Base-by-base conservation (phyloP, 2,113 vertebrate genomes). In the Gasterosteus nipponicus region DNA sequence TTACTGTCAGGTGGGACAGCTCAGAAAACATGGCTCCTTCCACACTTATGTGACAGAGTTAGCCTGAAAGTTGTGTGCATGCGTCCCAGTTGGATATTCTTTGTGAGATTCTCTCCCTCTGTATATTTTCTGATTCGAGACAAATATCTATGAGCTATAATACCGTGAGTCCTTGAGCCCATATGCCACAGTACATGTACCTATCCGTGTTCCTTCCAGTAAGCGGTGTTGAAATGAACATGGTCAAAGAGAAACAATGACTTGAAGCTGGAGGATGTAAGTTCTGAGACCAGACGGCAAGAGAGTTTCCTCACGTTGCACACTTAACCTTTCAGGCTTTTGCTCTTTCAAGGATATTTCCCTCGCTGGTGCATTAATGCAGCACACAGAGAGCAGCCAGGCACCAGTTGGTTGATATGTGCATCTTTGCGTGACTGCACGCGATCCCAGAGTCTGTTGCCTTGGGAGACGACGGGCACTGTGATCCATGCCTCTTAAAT, bases 281-380 rank as follows among this genome's bases (percentile, higher is more conserved):
- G 19, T 10, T 16, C 33, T 9, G 3, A 69, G 12, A 38, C 12
- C 38, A 7, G 3, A 14, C 6, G 22, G 22, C 22, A 26, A 26
- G 22, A 26, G 22, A 38, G 57, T 42, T 22, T 18, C 10, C 18
- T 54, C 4, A 11, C 35, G 33, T n/a, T 0, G 15, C 7, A 66
- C 51, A 60, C 60, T 54, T 53, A 69, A 57, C 49, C 46, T 46
- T 42, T 38, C 26, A 56, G 42, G 49, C 29, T 53, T 26, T 56
- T 75, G 22, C 39, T 44, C 35, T 63, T 14, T 41, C n/a, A 64
- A 67, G 11, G 35, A 65, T 26, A 66, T 62, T 68, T 59, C n/a
- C 19, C 10, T 12, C 56, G 38, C 54, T 29, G 31, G 3, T 29
- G 63, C 60, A 73, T 58, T 54, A 54, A 42, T 33, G 10, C 54